Evolutionary conservation across 2,888 invertebrate genomes (phyloP), one percentile per base, ranked within the genome.

Genomic region (Esperia sulphurella): DNA sequence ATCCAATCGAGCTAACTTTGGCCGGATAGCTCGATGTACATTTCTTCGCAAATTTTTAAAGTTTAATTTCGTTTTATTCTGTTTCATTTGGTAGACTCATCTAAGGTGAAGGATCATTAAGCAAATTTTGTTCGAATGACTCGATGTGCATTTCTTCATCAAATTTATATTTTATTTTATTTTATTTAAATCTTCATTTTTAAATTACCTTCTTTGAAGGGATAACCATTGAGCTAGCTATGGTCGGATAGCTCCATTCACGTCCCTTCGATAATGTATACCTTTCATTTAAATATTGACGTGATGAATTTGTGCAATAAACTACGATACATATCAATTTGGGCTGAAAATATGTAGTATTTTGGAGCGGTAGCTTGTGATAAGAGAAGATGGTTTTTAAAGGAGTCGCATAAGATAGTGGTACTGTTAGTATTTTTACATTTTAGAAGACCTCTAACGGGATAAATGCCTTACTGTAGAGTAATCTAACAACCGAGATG

Each of bases 271-370:
- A 46, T 8, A 33, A 4, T 33, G 40, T 39, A 39, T 30, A 41
- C 42, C 21, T 21, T 41, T 37, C 21, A 21, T 21, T 21, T 21
- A 21, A 21, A 21, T 21, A 21, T 21, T 68, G 71, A 83, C 64
- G 79, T 83, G 72, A 81, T 81, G 81, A 82, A 84, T 83, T 80
- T 83, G 78, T 81, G 82, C 78, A 82, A 79, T 81, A 82, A 82
- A 80, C 69, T 81, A 84, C 86, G 86, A 89, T 84, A 89, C 88
- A 88, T 89, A 89, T 89, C 88, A 89, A 87, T 73, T 84, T 79
- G 80, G 81, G 86, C 87, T 88, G 83, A 83, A 73, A 75, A 72
- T 69, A 58, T 65, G 68, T 75, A 78, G 71, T 67, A 65, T 68
- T 68, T 70, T 73, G 83, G 82, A 81, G 81, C 78, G 84, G 81